Evolutionary conservation across 2,113 vertebrate species (phyloP), one percentile per base, ranked within the genome.

Genomic region (Tupaia chinensis): DNA sequence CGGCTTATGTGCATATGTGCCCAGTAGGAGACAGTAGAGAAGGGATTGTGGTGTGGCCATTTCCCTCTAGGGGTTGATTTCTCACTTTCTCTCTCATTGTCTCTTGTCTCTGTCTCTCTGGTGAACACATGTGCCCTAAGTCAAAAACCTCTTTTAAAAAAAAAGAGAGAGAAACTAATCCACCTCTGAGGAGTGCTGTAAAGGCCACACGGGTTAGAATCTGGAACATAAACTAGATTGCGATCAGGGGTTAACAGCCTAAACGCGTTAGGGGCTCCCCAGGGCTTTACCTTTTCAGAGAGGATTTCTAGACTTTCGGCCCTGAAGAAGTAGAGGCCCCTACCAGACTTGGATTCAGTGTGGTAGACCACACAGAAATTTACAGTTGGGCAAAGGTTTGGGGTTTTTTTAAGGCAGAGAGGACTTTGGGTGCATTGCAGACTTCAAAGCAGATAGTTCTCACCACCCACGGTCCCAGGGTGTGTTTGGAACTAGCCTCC

Each of bases 401-500:
- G 29, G 58, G 53, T 80, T 76, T 89, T 81, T 78, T 91, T 7
- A 34, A 93, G 93, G 77, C 60, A 63, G 29, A n/a, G 82, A 95
- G 27, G 81, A 94, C 63, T 91, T 70, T 44, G 91, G 88, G 73
- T 97, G 78, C 95, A 96, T 34, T 78, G 23, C 86, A 25, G 16
- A 88, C 96, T 97, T 96, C 97, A 97, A 97, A 97, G 92, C 79
- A 66, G 96, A 86, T 11, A 56, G 84, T 16, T 94, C 82, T 91
- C 56, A 91, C 91, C 78, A 89, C 93, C 86, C 85, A 76, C 93
- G 73, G 87, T 89, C 65, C 54, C 34, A 14, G 89, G 56, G 94
- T 84, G 81, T 54, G 86, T 79, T 86, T 91, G 70, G 54, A 95
- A 92, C 81, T 22, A 87, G 95, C 95, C 89, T 95, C 72, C 34